phyloP scores from a whole-genome alignment of 2,888 invertebrate genomes.

The Agelastica alni region DNA sequence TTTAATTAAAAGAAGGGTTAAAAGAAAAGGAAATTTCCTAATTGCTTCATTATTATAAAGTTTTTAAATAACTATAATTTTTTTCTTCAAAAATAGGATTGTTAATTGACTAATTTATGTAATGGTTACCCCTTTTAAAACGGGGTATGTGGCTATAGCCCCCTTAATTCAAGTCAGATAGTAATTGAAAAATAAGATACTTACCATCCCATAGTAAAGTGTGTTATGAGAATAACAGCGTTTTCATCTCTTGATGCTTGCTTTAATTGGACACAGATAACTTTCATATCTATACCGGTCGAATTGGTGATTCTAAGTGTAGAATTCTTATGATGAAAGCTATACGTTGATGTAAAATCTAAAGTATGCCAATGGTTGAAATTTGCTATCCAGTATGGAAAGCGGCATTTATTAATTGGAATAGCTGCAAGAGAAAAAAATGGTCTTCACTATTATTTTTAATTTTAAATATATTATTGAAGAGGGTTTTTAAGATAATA shows the following conservation, averaged over 20 bases:
- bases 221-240: slow-evolving; percentile 67
- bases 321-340: slow-evolving; percentile 82
- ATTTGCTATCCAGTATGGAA: slow-evolving; percentile 85
- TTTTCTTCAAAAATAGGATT: too few relatives aligned
- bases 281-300: slow-evolving; percentile 67
- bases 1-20: too few relatives aligned
- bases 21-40: too few relatives aligned
- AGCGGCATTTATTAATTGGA: slow-evolving; percentile 78
- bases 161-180: background rate
- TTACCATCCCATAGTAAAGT: slow-evolving; percentile 77
- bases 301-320: slow-evolving; percentile 70
- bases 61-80: too few relatives aligned
- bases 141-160: too few relatives aligned
- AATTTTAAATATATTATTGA: too few relatives aligned
- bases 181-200: slow-evolving; percentile 37
- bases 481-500: too few relatives aligned
- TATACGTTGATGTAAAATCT: slow-evolving; percentile 83
- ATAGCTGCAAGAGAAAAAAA: slow-evolving; percentile 63
- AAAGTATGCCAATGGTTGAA: slow-evolving; percentile 88
- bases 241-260: slow-evolving; percentile 62
- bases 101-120: too few relatives aligned
- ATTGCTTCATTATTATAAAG: too few relatives aligned
- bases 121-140: too few relatives aligned
- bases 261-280: slow-evolving; percentile 68
- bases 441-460: too few relatives aligned